A percentile compares a stretch with the other conserved stretches of the same genome.
Conservation (phyloP, 2,797 vertebrate species). For the Eutrigla gurnardus region DNA sequence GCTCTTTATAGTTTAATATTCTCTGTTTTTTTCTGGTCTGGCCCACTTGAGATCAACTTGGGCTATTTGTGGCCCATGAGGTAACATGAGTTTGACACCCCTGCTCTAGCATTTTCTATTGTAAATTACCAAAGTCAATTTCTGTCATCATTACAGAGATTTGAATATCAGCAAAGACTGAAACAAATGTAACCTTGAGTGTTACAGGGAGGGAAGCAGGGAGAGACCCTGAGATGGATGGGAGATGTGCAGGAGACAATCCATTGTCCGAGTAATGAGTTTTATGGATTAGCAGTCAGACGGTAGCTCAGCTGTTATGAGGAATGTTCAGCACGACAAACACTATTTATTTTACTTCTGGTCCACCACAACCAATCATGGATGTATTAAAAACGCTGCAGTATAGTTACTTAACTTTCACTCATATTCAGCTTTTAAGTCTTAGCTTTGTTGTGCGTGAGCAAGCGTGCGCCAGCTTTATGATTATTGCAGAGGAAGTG, state of each 20-base stretch:
- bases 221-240: slow-evolving; percentile 12
- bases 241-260: slow-evolving; percentile 43
- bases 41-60: too few relatives aligned
- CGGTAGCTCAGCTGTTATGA: slow-evolving; percentile 37
- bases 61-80: too few relatives aligned
- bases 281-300: slow-evolving; percentile 73
- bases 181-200: not conserved
- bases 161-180: not conserved
- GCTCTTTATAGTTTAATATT: too few relatives aligned
- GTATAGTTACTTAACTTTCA: not conserved
- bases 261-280: slow-evolving; percentile 54
- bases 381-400: slow-evolving; percentile 17
- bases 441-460: not conserved
- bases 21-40: too few relatives aligned
- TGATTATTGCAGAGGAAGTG: slow-evolving; percentile 9
- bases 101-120: not conserved
- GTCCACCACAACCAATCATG: slow-evolving; percentile 23
- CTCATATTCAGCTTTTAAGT: slow-evolving; percentile 3
- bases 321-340: slow-evolving; percentile 46
- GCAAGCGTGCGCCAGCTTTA: slow-evolving; percentile 1
- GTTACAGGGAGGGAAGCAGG: slow-evolving; percentile 6
- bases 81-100: too few relatives aligned
- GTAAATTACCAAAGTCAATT: not conserved
- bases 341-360: slow-evolving; percentile 27
- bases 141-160: slow-evolving; percentile 10